Evolutionary conservation across 2,797 vertebrate genomes (phyloP).

Genomic region (Manis crassicaudata): DNA sequence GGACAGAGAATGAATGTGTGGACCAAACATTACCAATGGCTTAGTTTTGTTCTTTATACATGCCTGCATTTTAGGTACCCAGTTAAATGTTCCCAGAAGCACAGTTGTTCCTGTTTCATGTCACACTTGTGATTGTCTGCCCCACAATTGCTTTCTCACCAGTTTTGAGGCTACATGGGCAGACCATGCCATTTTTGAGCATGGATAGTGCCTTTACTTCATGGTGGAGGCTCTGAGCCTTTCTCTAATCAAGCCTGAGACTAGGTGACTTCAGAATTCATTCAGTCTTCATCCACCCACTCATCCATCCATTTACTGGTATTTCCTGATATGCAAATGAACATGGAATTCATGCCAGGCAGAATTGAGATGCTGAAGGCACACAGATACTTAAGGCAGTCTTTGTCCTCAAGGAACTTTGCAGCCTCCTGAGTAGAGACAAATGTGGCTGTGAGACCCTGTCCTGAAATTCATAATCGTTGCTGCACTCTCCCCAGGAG

Average conservation of each 20-base stretch:
- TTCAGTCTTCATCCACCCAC: background rate
- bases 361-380: background rate
- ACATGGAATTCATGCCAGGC: no score
- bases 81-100: background rate
- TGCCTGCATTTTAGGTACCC: background rate
- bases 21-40: background rate
- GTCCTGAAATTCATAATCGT: background rate
- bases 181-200: background rate
- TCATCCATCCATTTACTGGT: background rate
- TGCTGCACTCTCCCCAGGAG: background rate
- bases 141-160: background rate
- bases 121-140: background rate
- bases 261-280: background rate
- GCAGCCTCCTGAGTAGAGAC: background rate
- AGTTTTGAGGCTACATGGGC: background rate
- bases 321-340: background rate
- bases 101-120: background rate
- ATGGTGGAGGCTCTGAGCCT: background rate
- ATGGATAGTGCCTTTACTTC: background rate
- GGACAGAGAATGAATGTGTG: background rate
- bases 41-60: background rate
- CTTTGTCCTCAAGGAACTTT: background rate
- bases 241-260: background rate
- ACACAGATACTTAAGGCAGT: background rate
- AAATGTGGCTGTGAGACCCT: background rate